A percentile compares a stretch with the other conserved stretches of the same genome.
These are phyloP conservation scores for Eleutherodactylus coqui DNA, from an alignment of 2,797 vertebrate genomes.

Conservation along the genomic window DNA sequence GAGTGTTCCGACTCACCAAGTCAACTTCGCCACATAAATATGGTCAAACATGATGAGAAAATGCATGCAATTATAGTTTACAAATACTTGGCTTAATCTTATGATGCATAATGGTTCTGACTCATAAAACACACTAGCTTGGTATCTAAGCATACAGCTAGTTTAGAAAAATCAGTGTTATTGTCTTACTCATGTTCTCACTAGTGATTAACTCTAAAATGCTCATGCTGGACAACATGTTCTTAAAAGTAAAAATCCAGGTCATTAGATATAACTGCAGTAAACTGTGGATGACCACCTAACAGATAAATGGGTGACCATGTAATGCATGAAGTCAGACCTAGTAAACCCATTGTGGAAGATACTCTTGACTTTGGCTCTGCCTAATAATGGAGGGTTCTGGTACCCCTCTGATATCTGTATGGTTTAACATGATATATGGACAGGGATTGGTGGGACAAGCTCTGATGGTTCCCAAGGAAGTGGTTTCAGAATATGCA, in stretches of 20 bases:
- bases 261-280: too few species aligned
- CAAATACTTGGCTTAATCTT: not conserved
- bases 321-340: too few species aligned
- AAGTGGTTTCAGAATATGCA: too few species aligned
- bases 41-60: not conserved
- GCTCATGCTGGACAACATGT: not conserved
- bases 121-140: not conserved
- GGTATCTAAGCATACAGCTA: not conserved
- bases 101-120: not conserved
- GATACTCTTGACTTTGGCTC: too few species aligned
- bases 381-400: too few species aligned
- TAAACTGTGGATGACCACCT: not conserved
- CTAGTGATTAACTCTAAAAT: not conserved
- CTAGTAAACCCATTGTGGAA: too few species aligned
- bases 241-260: too few species aligned
- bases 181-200: not conserved
- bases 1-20: not conserved
- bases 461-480: too few species aligned
- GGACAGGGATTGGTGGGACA: too few species aligned
- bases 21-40: not conserved
- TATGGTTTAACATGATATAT: too few species aligned
- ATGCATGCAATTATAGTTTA: not conserved
- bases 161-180: not conserved
- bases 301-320: too few species aligned
- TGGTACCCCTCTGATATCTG: too few species aligned